Base-by-base conservation (phyloP, 2,113 vertebrate genomes). In the Cardinalis cardinalis region DNA sequence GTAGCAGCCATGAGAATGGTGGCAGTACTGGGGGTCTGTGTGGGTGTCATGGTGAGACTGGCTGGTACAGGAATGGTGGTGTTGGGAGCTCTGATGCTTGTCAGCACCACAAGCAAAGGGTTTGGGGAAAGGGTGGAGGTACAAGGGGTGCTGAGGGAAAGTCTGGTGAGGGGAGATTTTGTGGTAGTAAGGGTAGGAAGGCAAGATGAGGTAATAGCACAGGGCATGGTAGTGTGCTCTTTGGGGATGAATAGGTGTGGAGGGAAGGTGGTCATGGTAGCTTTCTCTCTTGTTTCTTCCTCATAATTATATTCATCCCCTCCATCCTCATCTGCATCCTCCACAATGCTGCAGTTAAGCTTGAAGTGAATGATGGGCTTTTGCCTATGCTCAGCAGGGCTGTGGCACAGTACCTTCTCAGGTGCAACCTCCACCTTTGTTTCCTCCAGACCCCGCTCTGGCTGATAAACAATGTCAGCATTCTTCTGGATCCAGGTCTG, bases 401-500 rank as follows among this genome's bases (percentile, higher is more conserved):
- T 92, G 23, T 84, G 46, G 66, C 97, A 97, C 41, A 82, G 5
- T 44, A 97, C 93, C 17, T 76, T 92, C 40, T 38, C 48, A 0
- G 87, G 89, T 20, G 95, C 92, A 0, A 90, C 36, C 44, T 93
- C 93, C 14, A 96, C 95, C 61, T 94, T 91, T 7, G 74, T 82
- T 81, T 96, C 70, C 23, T 65, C 53, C 11, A 44, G 28, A 16
- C 88, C 70, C 2, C 85, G 14, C 55, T 86, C 52, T 0, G 86
- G 89, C 20, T 89, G 73, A 16, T 96, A 96, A 60, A 97, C 81
- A 1, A 38, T 51, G 12, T 18, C 38, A 0, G 38, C 17, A 2
- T 97, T 94, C 1, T 63, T 10, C 4, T 8, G 2, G 76, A 97
- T 87, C 97, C 97, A 97, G 11, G 3, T 3, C 21, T 71, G 76